Percentiles rank a stretch among this genome's conserved stretches.
phyloP scores from a whole-genome alignment of 2,888 invertebrate species.

The Melikaiella ostensackeni region DNA sequence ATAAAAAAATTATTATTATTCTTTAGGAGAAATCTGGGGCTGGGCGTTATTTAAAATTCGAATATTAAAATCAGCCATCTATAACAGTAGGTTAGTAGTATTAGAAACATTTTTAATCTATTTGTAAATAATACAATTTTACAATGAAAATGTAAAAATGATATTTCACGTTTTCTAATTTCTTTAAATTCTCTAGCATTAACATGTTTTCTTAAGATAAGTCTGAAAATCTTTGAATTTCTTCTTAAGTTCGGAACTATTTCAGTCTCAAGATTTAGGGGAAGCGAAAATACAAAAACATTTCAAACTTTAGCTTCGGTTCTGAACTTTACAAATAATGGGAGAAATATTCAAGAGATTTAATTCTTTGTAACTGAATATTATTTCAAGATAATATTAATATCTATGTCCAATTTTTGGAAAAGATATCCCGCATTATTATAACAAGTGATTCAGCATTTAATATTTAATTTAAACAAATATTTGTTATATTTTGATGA shows the following conservation, averaged over 20 bases:
- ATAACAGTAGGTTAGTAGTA: neutral
- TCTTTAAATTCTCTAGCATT: neutral
- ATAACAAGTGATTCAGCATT: no score
- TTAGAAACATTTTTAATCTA: neutral
- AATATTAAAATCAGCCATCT: neutral
- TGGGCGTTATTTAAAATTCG: neutral
- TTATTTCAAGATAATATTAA: neutral
- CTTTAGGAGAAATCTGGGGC: slow-evolving; percentile 1
- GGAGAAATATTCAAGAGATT: neutral
- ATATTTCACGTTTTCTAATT: neutral
- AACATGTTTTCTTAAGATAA: neutral
- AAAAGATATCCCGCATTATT: neutral
- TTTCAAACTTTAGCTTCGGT: neutral
- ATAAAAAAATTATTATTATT: slow-evolving; percentile 20
- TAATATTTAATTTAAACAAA: no score
- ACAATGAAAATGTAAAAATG: neutral
- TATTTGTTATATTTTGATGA: no score
- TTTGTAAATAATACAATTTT: neutral
- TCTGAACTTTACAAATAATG: neutral
- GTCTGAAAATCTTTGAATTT: neutral
- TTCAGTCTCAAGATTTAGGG: neutral
- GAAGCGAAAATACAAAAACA: neutral
- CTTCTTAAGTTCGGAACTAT: neutral
- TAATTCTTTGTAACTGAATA: neutral
- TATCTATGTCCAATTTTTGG: neutral